Evolutionary conservation across 2,888 invertebrate genomes (phyloP).

Genomic region (Lysandra coridon): DNA sequence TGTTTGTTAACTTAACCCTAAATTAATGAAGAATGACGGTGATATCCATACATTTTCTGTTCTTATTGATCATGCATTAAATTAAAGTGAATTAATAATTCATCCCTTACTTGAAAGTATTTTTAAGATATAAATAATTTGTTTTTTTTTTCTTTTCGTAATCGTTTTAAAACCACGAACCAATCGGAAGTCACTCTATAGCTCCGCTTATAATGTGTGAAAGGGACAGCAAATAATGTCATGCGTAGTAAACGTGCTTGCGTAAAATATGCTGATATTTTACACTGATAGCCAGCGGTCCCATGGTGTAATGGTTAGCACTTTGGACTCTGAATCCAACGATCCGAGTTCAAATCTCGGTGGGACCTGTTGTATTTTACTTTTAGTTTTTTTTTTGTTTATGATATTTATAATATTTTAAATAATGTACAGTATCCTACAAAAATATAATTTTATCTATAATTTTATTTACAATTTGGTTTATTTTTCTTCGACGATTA

Average conservation of each 20-base stretch:
- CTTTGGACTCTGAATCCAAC: conserved; percentile 87
- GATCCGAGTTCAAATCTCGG: conserved; percentile 91
- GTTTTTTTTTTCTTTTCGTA: no score
- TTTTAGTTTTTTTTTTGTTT: conserved; percentile 24
- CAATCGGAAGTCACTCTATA: conserved; percentile 5
- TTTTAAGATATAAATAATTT: no score
- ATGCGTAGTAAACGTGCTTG: conserved; percentile 37
- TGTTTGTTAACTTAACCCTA: no score
- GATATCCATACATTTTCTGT: no score
- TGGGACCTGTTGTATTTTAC: conserved; percentile 78
- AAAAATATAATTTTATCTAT: no score
- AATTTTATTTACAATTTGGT: no score
- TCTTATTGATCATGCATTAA: no score
- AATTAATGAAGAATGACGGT: no score
- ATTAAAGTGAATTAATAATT: no score
- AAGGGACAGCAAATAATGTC: conserved; percentile 37
- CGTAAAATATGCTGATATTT: conserved; percentile 31
- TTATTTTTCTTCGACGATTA: no score
- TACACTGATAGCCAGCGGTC: conserved; percentile 45
- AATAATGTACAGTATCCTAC: no score
- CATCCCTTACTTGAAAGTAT: no score
- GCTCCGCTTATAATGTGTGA: conserved; percentile 23
- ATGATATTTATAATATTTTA: background rate
- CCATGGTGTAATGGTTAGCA: conserved; percentile 86
- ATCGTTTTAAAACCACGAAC: conserved; percentile 4